phyloP scores from a whole-genome alignment of 2,888 invertebrate species.

The Cataglyphis rosenhaueri region DNA sequence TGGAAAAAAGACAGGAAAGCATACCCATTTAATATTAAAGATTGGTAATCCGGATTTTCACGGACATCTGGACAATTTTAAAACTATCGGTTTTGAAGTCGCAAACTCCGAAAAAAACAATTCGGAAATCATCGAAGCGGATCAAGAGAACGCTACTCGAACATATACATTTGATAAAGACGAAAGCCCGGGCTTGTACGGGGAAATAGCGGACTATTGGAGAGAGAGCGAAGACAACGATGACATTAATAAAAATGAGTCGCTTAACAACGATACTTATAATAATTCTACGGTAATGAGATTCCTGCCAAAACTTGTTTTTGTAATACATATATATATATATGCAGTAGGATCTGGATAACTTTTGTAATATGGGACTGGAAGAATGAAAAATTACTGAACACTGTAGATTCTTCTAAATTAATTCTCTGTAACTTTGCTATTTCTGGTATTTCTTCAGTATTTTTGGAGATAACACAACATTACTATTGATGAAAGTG shows the following conservation, averaged over 20 bases:
- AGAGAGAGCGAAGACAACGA: constrained; percentile 64
- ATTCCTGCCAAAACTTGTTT: not conserved
- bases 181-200: constrained; percentile 81
- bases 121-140: not conserved
- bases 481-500: not conserved
- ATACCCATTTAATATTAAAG: constrained; percentile 79
- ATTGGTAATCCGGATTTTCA: constrained; percentile 76
- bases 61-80: constrained; percentile 73
- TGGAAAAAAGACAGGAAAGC: constrained; percentile 68
- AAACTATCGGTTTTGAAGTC: not conserved
- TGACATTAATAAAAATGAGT: constrained; percentile 52
- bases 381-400: not conserved
- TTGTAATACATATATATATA: not conserved
- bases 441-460: not conserved
- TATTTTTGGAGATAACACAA: not conserved
- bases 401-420: not conserved
- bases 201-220: constrained; percentile 80
- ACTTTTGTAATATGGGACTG: not conserved
- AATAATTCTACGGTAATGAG: constrained; percentile 52
- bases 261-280: constrained; percentile 28
- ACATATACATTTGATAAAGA: constrained; percentile 70
- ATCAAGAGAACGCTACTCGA: constrained; percentile 9
- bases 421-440: not conserved
- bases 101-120: not conserved
- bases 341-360: not conserved